Evolutionary conservation across 2,888 invertebrate genomes (phyloP), one percentile per base, ranked within the genome.

Genomic region (Acanthosepion lycidas): DNA sequence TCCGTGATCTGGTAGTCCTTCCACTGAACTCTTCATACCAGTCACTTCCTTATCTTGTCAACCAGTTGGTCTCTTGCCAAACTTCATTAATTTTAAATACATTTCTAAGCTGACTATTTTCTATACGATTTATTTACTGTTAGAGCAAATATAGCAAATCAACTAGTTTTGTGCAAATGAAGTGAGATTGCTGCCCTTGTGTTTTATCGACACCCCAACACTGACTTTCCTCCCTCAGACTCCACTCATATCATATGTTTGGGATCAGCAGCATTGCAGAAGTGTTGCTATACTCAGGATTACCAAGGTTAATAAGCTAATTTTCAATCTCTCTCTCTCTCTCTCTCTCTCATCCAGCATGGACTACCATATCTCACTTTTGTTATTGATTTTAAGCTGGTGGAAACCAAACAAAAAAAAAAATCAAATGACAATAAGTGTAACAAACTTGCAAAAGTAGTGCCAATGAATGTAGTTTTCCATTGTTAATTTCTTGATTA

Each of bases 141-240:
- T 59, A 59, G 55, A 23, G 55, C 23, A 59, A 59, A 59, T 78
- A n/a, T 78, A 78, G 28, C 78, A 78, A 78, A 78, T 78, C 78
- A 78, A 78, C 78, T n/a, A n/a, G 78, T 78, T 78, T 78, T 78
- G 78, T 78, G 78, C 78, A 78, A 78, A 78, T 78, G 78, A 78
- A 78, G 78, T 78, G 78, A 78, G 78, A 78, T 78, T 78, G n/a
- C 78, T 78, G n/a, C 78, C 78, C 78, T 78, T n/a, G n/a, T n/a
- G n/a, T n/a, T 78, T n/a, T 78, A 78, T 78, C 78, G 2, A n/a
- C n/a, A 12, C 78, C 28, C n/a, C 15, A n/a, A 9, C 78, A 0
- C n/a, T 20, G 3, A 2, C 15, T n/a, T 5, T 9, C n/a, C 78
- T 6, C n/a, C n/a, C 78, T 18, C 23, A 5, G 23, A 59, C 55